phyloP scores from a whole-genome alignment of 2,797 vertebrate species.

The Macropus fuliginosus region DNA sequence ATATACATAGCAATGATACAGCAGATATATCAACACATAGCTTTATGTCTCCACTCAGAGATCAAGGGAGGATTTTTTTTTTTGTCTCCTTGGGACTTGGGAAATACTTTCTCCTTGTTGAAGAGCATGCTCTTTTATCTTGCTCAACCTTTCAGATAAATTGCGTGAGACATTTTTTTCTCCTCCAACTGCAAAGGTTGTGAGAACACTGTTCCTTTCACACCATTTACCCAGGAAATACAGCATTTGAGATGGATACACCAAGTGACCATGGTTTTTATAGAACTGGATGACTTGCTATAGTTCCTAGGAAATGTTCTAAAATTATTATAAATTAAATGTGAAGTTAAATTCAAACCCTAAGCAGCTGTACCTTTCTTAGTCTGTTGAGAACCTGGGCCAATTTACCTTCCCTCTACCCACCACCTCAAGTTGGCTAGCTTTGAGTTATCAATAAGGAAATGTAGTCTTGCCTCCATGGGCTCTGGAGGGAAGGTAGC shows the following conservation, averaged over 20 bases:
- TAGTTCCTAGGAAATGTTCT: constrained; percentile 15
- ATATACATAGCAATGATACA: constrained; percentile 44
- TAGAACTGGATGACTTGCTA: not conserved
- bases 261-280: constrained; percentile 22
- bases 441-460: not conserved
- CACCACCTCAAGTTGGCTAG: not conserved
- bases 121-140: constrained; percentile 7
- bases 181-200: constrained; percentile 45
- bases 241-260: not conserved
- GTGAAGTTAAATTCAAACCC: constrained; percentile 46
- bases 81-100: constrained; percentile 43
- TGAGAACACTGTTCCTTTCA: not conserved
- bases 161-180: not conserved
- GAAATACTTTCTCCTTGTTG: constrained; percentile 31
- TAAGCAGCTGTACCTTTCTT: constrained; percentile 30
- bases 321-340: constrained; percentile 67
- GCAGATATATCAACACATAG: constrained; percentile 42
- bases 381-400: not conserved
- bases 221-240: constrained; percentile 37
- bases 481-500: not conserved
- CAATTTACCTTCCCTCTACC: not conserved
- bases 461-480: not conserved
- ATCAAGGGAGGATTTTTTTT: constrained; percentile 56
- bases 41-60: constrained; percentile 30
- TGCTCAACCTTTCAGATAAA: constrained; percentile 62